phyloP scores from a whole-genome alignment of 1,140 invertebrate genomes.

The Bombus fervidus region DNA sequence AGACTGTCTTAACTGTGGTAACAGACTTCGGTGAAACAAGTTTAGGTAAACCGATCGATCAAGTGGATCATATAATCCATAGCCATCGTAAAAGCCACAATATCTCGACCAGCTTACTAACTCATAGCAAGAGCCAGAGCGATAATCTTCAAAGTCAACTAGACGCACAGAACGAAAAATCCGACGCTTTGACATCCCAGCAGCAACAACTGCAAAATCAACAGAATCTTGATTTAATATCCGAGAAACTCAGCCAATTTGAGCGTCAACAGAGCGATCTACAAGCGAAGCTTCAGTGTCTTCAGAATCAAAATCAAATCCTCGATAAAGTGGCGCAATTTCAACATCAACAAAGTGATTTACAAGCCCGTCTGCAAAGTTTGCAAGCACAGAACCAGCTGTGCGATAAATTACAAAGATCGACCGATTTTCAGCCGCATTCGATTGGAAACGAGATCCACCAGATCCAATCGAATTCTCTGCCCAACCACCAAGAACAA shows the following conservation, averaged over 20 bases:
- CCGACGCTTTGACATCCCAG: conserved; percentile 50
- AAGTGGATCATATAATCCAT: conserved; percentile 80
- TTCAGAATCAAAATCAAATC: conserved; percentile 81
- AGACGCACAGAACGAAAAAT: conserved; percentile 68
- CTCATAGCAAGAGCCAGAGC: conserved; percentile 75
- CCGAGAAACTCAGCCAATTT: conserved; percentile 79
- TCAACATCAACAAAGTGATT: conserved; percentile 76
- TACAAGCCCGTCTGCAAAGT: conserved; percentile 75
- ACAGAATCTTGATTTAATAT: conserved; percentile 78
- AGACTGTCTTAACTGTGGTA: conserved; percentile 73
- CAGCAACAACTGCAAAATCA: conserved; percentile 76
- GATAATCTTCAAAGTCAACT: conserved; percentile 70
- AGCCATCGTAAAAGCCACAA: conserved; percentile 79
- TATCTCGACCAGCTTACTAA: conserved; percentile 63
- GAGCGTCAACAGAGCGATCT: conserved; percentile 79
- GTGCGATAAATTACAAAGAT: conserved; percentile 71
- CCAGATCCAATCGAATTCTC: conserved; percentile 63
- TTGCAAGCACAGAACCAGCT: conserved; percentile 73
- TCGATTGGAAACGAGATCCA: conserved; percentile 62
- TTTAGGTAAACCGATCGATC: conserved; percentile 72
- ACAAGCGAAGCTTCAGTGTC: conserved; percentile 78
- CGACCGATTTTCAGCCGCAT: conserved; percentile 62
- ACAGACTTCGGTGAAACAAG: conserved; percentile 75
- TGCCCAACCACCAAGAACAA: conserved; percentile 70
- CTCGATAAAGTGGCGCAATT: conserved; percentile 80